Base-by-base conservation (phyloP, 2,888 invertebrate species). In the Drosophila kanekoi region DNA sequence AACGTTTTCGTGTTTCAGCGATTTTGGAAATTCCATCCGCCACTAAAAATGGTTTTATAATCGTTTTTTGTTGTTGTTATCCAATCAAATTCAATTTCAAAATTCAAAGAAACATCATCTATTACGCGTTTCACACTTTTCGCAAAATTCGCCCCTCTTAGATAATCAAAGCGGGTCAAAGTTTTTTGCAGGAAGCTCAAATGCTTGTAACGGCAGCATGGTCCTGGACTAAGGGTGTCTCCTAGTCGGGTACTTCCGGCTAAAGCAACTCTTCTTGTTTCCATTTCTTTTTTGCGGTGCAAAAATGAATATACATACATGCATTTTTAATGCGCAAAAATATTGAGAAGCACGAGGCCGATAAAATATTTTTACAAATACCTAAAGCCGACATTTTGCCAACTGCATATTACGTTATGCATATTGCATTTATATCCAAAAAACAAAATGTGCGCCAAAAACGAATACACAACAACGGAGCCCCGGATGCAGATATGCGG, bases 281-380 rank as follows among this genome's bases (percentile, higher is more conserved):
- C 2, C 28, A 28, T 49, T 18, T 44, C n/a, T 18, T 33, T 33
- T 40, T 51, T 38, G 44, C 18, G 16, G 33, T 35, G 32, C 4
- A 18, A 14, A 51, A 54, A 65, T 66, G 44, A 23, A 44, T 44
- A 20, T 43, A 23, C 52, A 20, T 43, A 23, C 52, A 35, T 66
- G 38, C 13, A 56, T 66, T 48, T 52, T 62, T 48, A 62, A 62
- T 62, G 32, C 37, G 13, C 14, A 48, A 58, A 16, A 40, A 28
- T 41, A 58, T 51, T 41, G 61, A 59, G 59, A 47, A 35, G 28
- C 43, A 13, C 40, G 64, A 45, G 41, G 68, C 41, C 73, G 53
- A 57, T 62, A 69, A 77, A 79, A 79, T 77, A 69, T 57, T 77
- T 79, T 62, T 60, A 63, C 68, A 79, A 77, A 77, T 79, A 79